phyloP scores from a whole-genome alignment of 2,888 invertebrate species.

The Polydrusus tereticollis region DNA sequence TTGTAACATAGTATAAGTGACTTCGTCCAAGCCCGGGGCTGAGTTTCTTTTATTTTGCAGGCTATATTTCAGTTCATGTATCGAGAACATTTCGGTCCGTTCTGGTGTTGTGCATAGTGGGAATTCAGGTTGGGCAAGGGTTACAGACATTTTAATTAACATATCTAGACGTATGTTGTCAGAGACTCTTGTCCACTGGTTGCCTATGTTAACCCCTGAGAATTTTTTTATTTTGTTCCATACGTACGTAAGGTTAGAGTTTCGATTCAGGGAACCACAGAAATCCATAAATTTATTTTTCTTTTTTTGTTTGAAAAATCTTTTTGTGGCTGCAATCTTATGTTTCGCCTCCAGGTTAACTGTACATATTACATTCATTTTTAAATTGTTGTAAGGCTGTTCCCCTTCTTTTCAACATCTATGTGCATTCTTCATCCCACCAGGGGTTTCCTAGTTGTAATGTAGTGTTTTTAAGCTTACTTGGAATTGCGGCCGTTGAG shows the following conservation, averaged over 20 bases:
- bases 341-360: neutral
- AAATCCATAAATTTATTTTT: slow-evolving; percentile 21
- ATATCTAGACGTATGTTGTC: neutral
- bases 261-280: slow-evolving; percentile 18
- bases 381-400: neutral
- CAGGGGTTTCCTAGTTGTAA: neutral
- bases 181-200: too few species aligned
- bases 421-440: slow-evolving; percentile 8
- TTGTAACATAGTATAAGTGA: slow-evolving; percentile 15
- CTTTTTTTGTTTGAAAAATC: neutral
- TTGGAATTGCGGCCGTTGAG: neutral
- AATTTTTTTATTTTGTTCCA: slow-evolving; percentile 28
- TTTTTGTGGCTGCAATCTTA: neutral
- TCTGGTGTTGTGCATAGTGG: neutral
- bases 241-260: slow-evolving; percentile 13
- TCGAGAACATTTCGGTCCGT: neutral
- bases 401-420: neutral
- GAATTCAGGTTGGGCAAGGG: neutral
- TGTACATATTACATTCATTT: neutral
- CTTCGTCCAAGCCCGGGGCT: slow-evolving; percentile 26
- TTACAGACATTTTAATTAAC: neutral
- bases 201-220: neutral
- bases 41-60: slow-evolving; percentile 9
- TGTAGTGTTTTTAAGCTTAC: neutral
- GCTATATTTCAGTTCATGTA: neutral